Conservation (phyloP, 2,113 vertebrate species). For the Vulpes lagopus region DNA sequence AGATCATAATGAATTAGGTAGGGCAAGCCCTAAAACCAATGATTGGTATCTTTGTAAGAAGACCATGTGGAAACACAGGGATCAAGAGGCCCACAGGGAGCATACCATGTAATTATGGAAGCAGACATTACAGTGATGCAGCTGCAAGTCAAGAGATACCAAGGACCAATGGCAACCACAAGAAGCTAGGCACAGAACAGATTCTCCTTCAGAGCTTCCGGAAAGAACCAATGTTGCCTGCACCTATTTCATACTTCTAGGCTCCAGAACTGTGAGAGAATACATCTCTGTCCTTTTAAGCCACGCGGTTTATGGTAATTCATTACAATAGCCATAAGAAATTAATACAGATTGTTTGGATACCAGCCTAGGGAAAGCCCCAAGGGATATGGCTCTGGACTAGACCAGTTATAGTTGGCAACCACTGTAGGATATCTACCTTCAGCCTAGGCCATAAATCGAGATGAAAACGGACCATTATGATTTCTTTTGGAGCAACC, state of each 20-base stretch:
- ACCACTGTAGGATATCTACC: not conserved
- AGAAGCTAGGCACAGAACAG: not conserved
- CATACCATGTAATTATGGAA: not conserved
- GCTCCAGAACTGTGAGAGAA: not conserved
- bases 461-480: slow-evolving; percentile 1
- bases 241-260: slow-evolving; percentile 10
- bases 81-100: not conserved
- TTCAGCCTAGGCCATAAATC: not conserved
- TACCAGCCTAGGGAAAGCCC: not conserved
- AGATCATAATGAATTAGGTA: not conserved
- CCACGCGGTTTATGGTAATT: not conserved
- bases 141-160: not conserved
- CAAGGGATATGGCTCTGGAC: not conserved
- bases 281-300: not conserved
- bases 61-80: not conserved
- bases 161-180: not conserved
- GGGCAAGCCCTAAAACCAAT: not conserved
- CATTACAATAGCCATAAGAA: not conserved
- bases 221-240: not conserved
- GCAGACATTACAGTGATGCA: not conserved
- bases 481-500: slow-evolving; percentile 29
- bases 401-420: not conserved
- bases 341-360: not conserved
- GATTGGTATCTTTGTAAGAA: not conserved
- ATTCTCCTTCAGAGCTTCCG: not conserved